phyloP scores from a whole-genome alignment of 2,797 vertebrate genomes.

The Lycodopsis pacificus region DNA sequence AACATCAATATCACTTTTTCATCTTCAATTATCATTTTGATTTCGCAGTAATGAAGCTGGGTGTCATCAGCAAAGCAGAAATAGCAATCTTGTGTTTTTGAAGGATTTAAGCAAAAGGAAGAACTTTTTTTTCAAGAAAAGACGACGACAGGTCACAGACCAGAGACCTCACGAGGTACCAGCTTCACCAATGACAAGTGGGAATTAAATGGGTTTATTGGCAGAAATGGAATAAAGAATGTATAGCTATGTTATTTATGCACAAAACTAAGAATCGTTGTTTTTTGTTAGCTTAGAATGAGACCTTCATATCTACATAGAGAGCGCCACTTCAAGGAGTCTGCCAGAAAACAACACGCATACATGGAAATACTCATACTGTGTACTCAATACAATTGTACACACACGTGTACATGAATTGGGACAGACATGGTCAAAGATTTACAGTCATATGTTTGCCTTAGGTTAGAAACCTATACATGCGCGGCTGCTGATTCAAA shows the following conservation, averaged over 20 bases:
- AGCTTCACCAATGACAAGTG: neutral
- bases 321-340: neutral
- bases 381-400: no score
- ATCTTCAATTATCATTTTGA: neutral
- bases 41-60: neutral
- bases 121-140: neutral
- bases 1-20: neutral
- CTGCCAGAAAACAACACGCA: no score
- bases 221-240: neutral
- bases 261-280: neutral
- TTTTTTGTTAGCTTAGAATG: neutral
- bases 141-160: neutral
- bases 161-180: neutral
- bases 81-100: neutral
- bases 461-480: no score
- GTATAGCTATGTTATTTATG: neutral
- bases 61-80: conserved; percentile 6
- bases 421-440: no score
- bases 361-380: no score
- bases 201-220: neutral
- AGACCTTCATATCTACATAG: neutral
- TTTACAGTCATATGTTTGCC: no score
- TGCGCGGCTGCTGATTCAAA: no score
- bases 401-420: no score
- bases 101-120: neutral